Conservation (phyloP, 2,797 vertebrate genomes). For the Pseudomugil gertrudae region DNA sequence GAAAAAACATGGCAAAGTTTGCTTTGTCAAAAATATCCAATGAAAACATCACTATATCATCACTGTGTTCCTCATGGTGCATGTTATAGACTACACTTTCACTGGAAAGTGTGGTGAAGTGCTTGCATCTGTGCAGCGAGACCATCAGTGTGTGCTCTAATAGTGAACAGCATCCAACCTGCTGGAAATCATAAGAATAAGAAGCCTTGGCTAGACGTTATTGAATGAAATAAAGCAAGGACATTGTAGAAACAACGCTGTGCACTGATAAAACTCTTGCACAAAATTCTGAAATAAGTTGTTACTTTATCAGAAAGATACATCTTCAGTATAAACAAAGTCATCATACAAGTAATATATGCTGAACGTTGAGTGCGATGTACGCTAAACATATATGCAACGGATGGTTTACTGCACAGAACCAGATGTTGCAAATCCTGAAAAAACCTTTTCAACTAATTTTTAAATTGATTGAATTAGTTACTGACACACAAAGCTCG, state of each 20-base stretch:
- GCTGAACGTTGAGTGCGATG: background rate
- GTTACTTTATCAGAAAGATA: background rate
- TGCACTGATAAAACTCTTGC: background rate
- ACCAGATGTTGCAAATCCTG: too few relatives aligned
- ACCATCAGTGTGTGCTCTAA: background rate
- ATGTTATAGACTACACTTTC: background rate
- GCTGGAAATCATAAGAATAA: slow-evolving; percentile 11
- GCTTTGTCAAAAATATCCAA: background rate
- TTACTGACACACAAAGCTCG: background rate
- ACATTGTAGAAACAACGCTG: background rate
- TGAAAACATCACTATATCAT: slow-evolving; percentile 1
- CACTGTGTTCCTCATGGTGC: background rate
- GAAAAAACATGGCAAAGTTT: background rate
- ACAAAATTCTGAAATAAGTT: background rate
- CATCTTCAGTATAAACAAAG: background rate
- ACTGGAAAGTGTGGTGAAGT: background rate
- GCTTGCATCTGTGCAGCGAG: background rate
- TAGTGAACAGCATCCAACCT: background rate
- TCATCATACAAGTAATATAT: background rate
- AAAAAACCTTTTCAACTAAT: too few relatives aligned
- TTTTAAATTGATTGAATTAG: background rate
- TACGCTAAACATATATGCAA: background rate
- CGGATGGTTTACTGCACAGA: background rate
- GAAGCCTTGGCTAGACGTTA: background rate
- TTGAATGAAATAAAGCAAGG: slow-evolving; percentile 6